Percentiles rank a stretch among this genome's conserved stretches.
These are phyloP conservation scores for Trichogramma pretiosum DNA, from an alignment of 1,140 invertebrate species.

Conservation along the genomic window DNA sequence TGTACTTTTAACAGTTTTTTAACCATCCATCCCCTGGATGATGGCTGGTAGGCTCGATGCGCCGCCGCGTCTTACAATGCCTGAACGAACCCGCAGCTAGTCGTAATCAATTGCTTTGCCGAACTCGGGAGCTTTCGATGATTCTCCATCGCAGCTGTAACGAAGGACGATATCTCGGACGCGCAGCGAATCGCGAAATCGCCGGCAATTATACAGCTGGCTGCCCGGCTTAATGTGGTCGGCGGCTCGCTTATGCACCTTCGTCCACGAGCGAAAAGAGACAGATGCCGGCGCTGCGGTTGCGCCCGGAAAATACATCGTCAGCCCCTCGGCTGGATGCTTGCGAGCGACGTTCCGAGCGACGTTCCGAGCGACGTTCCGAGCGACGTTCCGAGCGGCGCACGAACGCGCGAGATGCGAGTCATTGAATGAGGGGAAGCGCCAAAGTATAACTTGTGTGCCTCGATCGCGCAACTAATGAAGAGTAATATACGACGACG, in stretches of 20 bases:
- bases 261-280: slow-evolving; percentile 11
- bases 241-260: too few relatives aligned
- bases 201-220: slow-evolving; percentile 42
- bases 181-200: slow-evolving; percentile 3
- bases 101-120: too few relatives aligned
- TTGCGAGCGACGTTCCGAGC: slow-evolving; percentile 7
- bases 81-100: too few relatives aligned
- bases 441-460: too few relatives aligned
- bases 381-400: slow-evolving; percentile 37
- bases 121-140: slow-evolving; percentile 1
- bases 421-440: slow-evolving; percentile 40
- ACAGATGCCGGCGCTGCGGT: slow-evolving; percentile 10
- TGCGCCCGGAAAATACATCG: slow-evolving; percentile 35
- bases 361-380: slow-evolving; percentile 39
- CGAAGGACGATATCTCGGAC: not conserved
- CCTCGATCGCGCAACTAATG: slow-evolving; percentile 26
- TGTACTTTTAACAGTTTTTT: too few relatives aligned
- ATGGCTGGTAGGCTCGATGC: too few relatives aligned
- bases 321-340: slow-evolving; percentile 22
- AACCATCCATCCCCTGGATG: slow-evolving; percentile 7
- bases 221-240: too few relatives aligned
- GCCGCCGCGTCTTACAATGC: too few relatives aligned
- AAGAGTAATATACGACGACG: slow-evolving; percentile 33
- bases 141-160: slow-evolving; percentile 16
- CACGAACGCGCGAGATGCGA: too few relatives aligned